These are phyloP conservation scores for Hemiprocne comata DNA, from an alignment of 2,113 vertebrate genomes.

Conservation along the genomic window DNA sequence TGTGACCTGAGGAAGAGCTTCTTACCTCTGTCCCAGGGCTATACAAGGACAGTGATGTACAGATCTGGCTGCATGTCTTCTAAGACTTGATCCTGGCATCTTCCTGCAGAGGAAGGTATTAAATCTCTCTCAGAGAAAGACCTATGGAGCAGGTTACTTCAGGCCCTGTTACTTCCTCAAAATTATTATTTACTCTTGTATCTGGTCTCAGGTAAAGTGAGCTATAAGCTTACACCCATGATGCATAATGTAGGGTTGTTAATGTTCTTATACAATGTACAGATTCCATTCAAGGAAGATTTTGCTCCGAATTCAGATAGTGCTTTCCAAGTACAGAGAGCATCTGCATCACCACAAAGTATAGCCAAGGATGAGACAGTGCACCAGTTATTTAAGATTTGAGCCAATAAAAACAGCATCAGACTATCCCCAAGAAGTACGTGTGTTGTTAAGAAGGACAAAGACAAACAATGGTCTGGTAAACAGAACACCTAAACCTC, in stretches of 20 bases:
- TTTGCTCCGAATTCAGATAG: conserved; percentile 17
- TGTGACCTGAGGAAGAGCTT: background rate
- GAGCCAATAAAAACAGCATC: conserved; percentile 48
- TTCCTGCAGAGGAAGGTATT: background rate
- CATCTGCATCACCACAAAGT: conserved; percentile 8
- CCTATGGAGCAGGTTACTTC: background rate
- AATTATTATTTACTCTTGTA: background rate
- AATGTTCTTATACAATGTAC: background rate
- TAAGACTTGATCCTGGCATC: background rate
- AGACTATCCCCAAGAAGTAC: conserved; percentile 18
- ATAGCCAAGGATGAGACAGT: conserved; percentile 43
- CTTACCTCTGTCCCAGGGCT: background rate
- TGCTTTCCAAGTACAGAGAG: conserved; percentile 19
- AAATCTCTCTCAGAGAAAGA: background rate
- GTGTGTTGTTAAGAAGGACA: background rate
- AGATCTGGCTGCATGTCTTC: background rate
- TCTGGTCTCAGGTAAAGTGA: background rate
- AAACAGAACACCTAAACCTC: conserved; percentile 9
- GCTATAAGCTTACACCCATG: background rate
- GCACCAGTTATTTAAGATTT: conserved; percentile 28
- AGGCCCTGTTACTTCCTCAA: background rate
- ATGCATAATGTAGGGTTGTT: background rate
- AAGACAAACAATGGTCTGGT: background rate
- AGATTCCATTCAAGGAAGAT: background rate
- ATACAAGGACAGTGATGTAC: background rate